Conservation (phyloP, 2,888 invertebrate species). For the Erebia aethiops region DNA sequence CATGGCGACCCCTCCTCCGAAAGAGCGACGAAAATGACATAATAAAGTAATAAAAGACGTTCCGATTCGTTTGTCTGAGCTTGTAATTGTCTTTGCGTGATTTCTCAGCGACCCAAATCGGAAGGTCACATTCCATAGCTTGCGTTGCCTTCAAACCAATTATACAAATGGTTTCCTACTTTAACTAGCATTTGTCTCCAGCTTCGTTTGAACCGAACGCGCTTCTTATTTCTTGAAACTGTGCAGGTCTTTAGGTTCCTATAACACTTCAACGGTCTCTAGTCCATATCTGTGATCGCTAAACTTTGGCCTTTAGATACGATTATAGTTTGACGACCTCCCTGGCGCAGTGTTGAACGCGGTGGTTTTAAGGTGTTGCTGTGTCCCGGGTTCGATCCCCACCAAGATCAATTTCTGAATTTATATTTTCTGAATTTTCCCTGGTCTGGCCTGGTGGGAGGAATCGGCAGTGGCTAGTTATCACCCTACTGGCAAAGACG, state of each 20-base stretch:
- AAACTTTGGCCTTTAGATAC: too few relatives aligned
- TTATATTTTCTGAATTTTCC: too few relatives aligned
- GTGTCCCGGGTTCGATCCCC: too few relatives aligned
- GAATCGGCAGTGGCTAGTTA: too few relatives aligned
- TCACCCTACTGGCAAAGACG: too few relatives aligned
- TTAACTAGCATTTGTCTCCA: neutral
- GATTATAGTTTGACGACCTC: too few relatives aligned
- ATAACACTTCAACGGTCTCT: neutral
- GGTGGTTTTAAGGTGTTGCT: too few relatives aligned
- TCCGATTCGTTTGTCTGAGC: constrained; percentile 53
- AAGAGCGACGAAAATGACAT: constrained; percentile 23
- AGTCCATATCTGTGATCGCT: too few relatives aligned
- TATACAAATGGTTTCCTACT: constrained; percentile 13
- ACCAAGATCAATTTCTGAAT: too few relatives aligned
- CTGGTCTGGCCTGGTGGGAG: too few relatives aligned
- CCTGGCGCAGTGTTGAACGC: too few relatives aligned
- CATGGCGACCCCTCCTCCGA: neutral
- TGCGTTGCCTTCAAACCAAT: constrained; percentile 34
- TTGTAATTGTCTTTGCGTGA: constrained; percentile 63
- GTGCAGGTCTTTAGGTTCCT: too few relatives aligned
- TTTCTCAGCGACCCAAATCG: constrained; percentile 62
- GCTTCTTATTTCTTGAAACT: neutral
- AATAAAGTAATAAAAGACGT: constrained; percentile 25
- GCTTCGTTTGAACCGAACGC: neutral
- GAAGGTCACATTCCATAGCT: constrained; percentile 48